Evolutionary conservation across 2,888 invertebrate genomes (phyloP).

Genomic region (Craniophora ligustri): DNA sequence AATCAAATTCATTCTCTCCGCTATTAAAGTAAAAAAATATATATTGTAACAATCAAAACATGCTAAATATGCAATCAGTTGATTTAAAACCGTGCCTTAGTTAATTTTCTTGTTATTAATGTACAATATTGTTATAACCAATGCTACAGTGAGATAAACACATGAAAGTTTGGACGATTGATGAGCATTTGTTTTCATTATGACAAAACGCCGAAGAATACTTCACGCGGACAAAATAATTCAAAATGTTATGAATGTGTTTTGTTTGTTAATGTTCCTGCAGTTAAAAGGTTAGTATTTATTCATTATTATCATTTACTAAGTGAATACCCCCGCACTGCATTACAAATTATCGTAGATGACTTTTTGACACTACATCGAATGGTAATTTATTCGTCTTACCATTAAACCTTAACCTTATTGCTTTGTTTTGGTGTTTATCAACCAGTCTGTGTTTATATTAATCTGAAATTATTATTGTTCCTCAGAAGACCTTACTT

Average conservation of each 20-base stretch:
- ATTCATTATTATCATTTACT: background rate
- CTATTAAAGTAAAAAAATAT: conserved; percentile 25
- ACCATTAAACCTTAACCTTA: background rate
- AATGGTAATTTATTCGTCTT: conserved; percentile 12
- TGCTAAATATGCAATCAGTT: conserved; percentile 18
- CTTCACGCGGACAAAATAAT: conserved; percentile 85
- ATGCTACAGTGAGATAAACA: conserved; percentile 54
- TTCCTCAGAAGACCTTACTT: background rate
- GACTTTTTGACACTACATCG: conserved; percentile 26
- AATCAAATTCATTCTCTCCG: conserved; percentile 21
- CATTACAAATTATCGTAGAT: conserved; percentile 10
- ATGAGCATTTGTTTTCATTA: conserved; percentile 83
- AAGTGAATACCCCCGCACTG: background rate
- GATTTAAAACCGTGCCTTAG: conserved; percentile 53
- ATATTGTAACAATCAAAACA: conserved; percentile 5
- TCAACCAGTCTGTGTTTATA: background rate
- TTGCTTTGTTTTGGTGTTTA: background rate
- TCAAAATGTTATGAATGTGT: conserved; percentile 81
- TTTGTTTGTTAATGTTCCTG: conserved; percentile 86
- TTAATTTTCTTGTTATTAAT: conserved; percentile 18
- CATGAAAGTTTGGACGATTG: conserved; percentile 58
- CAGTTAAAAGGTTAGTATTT: conserved; percentile 77
- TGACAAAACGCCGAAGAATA: conserved; percentile 86
- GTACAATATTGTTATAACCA: background rate
- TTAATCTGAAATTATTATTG: background rate